phyloP scores from a whole-genome alignment of 2,113 vertebrate genomes.

The Coregonus clupeaformis region DNA sequence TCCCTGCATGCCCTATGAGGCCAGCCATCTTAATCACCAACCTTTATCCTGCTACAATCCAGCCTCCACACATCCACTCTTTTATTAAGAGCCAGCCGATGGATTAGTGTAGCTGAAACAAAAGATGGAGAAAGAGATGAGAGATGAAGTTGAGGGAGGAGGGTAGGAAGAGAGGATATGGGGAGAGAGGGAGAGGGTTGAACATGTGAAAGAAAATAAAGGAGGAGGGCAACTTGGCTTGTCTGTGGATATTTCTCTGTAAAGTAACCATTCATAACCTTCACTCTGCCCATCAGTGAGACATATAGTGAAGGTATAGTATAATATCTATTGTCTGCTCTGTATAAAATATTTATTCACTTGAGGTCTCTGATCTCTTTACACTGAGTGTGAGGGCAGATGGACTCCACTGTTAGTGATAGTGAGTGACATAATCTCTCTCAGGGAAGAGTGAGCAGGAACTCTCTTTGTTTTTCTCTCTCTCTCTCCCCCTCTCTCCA shows the following conservation, averaged over 20 bases:
- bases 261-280: too few relatives aligned
- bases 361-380: too few relatives aligned
- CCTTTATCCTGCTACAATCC: constrained; percentile 73
- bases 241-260: not conserved
- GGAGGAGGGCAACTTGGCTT: not conserved
- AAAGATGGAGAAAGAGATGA: constrained; percentile 45
- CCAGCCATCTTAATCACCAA: constrained; percentile 72
- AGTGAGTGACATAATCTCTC: not conserved
- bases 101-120: constrained; percentile 69
- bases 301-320: too few relatives aligned
- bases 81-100: constrained; percentile 62
- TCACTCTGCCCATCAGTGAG: too few relatives aligned
- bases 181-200: not conserved
- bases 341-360: not conserved
- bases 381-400: not conserved
- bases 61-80: constrained; percentile 55
- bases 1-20: constrained; percentile 38
- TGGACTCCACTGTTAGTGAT: not conserved
- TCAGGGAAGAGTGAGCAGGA: not conserved
- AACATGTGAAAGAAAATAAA: not conserved
- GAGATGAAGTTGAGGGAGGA: constrained; percentile 25
- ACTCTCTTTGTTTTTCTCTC: not conserved
- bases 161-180: not conserved
- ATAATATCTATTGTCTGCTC: not conserved
- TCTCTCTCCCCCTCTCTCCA: not conserved